Evolutionary conservation across 2,888 invertebrate genomes (phyloP).

Genomic region (Lepidocyrtinus sp.): DNA sequence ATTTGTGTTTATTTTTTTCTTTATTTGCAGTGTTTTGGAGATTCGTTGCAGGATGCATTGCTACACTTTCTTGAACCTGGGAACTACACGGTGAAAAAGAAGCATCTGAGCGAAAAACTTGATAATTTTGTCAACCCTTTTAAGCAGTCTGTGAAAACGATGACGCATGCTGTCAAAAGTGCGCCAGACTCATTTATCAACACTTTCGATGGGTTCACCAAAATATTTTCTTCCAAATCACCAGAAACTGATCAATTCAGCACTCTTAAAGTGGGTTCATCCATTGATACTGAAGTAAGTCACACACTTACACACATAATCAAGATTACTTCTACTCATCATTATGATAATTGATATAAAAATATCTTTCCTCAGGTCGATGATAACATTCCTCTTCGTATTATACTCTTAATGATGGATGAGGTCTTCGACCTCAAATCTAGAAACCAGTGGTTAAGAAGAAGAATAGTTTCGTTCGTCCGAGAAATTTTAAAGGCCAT

Average conservation of each 20-base stretch:
- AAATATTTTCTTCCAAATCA: constrained; percentile 79
- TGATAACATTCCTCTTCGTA: constrained; percentile 86
- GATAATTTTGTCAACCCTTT: constrained; percentile 86
- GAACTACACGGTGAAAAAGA: constrained; percentile 67
- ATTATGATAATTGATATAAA: constrained; percentile 18
- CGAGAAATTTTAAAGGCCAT: constrained; percentile 77
- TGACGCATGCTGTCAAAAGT: constrained; percentile 83
- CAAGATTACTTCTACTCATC: not conserved
- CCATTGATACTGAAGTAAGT: constrained; percentile 76
- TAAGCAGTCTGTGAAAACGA: constrained; percentile 84
- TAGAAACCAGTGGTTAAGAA: constrained; percentile 85
- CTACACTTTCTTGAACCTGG: constrained; percentile 69
- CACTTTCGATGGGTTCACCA: constrained; percentile 86
- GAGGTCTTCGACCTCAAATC: constrained; percentile 88
- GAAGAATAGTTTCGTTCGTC: constrained; percentile 82
- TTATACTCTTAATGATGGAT: constrained; percentile 85
- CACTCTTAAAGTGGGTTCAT: constrained; percentile 75
- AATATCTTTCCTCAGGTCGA: constrained; percentile 72
- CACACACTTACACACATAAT: not conserved
- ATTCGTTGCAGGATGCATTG: constrained; percentile 68
- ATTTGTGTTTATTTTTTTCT: not conserved
- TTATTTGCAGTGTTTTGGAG: constrained; percentile 66
- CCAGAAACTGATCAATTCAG: constrained; percentile 73
- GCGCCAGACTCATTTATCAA: constrained; percentile 91
- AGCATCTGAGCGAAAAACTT: constrained; percentile 71